Base-by-base conservation (phyloP, 2,888 invertebrate species). In the Heliconius ismenius region DNA sequence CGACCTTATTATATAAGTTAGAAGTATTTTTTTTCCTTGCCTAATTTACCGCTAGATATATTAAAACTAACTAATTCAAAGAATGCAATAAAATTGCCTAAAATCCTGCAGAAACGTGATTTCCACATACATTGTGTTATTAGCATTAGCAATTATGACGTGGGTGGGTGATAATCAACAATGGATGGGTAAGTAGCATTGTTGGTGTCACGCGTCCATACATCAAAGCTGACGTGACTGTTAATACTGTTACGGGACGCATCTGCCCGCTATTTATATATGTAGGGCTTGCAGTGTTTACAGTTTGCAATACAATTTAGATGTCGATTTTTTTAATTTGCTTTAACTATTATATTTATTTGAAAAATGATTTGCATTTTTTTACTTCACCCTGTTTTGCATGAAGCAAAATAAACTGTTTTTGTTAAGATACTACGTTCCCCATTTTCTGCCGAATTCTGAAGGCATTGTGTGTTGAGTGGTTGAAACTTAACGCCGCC, bases 181-280 rank as follows among this genome's bases (percentile, higher is more conserved):
- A 87, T 85, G 80, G 80, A 58, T 80, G 39, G 11, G 11, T 39
- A 81, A 81, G 80, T 82, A 79, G 85, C 82, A 89, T 92, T 92
- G 91, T 92, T 82, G 80, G 78, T 83, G 85, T 89, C 91, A 92
- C 91, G 92, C 82, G 85, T 86, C 81, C 83, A 86, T 89, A 81
- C 84, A 85, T 89, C 87, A 88, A 82, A 84, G 84, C 83, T 89
- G 88, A 88, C 87, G 81, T 82, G 82, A 84, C 83, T 82, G 81
- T 80, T 73, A 73, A 73, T 83, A 82, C 81, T 80, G 49, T 78
- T 75, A 78, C 67, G 72, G 81, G 81, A 81, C 80, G 82, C 86
- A 86, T 86, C 87, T 87, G 87, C 86, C 54, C 32, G 54, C 68
- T 70, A 65, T 73, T 24, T 64, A 28, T 28, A 28, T 28, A 28